These are phyloP conservation scores for Rhinolophus sinicus DNA, from an alignment of 2,113 vertebrate genomes.

Conservation along the genomic window DNA sequence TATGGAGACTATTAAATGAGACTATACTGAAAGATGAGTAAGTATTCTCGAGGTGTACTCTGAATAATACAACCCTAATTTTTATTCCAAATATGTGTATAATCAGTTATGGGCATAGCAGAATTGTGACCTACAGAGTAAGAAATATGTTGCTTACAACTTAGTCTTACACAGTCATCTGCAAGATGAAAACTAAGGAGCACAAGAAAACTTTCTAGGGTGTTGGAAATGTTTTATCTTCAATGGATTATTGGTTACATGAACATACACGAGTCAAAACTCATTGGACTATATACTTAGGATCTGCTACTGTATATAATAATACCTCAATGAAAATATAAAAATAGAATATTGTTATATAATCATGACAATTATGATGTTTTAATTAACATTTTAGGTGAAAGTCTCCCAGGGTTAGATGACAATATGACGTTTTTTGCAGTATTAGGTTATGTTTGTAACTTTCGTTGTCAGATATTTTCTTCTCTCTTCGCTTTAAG, in stretches of 20 bases:
- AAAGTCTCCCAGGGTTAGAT: background rate
- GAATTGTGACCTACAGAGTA: background rate
- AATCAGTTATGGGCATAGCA: background rate
- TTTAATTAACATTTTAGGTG: conserved; percentile 1
- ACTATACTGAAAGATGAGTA: background rate
- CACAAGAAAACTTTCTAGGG: background rate
- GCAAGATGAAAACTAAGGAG: background rate
- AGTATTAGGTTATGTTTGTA: background rate
- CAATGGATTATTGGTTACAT: background rate
- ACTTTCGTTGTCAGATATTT: background rate
- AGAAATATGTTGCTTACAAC: background rate
- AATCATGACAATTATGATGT: background rate
- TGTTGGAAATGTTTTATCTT: background rate
- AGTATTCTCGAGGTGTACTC: background rate
- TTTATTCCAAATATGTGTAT: background rate
- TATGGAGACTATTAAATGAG: background rate
- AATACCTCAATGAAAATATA: background rate
- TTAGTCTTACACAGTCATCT: background rate
- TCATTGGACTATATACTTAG: background rate
- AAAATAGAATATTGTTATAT: background rate
- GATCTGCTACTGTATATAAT: background rate
- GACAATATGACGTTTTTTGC: background rate
- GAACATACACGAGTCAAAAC: background rate
- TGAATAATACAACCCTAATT: background rate
- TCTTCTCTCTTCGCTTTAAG: background rate